A percentile compares a stretch with the other conserved stretches of the same genome.
Evolutionary conservation across 2,888 invertebrate species (phyloP).

Genomic region (Pteria penguin): DNA sequence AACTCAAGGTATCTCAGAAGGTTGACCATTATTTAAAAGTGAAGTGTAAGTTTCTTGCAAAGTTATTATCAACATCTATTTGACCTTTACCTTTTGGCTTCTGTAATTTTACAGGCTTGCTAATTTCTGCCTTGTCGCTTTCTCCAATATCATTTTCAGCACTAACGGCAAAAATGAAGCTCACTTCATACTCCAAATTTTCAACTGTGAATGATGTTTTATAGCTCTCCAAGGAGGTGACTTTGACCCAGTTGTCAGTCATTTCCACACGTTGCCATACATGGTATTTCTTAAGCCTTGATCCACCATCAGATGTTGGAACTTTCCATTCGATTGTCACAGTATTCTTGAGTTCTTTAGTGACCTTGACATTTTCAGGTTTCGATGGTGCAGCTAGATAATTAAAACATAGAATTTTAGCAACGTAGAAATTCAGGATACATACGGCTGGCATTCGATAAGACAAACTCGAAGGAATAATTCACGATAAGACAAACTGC

Average conservation of each 20-base stretch:
- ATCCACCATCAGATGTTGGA: conserved; percentile 77
- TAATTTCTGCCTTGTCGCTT: conserved; percentile 63
- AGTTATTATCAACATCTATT: neutral
- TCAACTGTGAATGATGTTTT: conserved; percentile 57
- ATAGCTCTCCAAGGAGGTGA: conserved; percentile 63
- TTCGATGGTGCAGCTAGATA: conserved; percentile 67
- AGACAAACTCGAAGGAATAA: neutral
- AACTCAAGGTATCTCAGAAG: too few species aligned
- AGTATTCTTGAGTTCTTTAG: conserved; percentile 61
- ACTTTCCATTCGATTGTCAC: conserved; percentile 77
- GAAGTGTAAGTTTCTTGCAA: neutral
- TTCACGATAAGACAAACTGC: too few species aligned
- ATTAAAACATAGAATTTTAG: neutral
- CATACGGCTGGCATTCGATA: neutral
- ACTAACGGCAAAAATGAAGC: conserved; percentile 77
- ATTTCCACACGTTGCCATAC: conserved; percentile 70
- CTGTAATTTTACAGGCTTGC: conserved; percentile 63
- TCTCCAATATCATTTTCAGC: conserved; percentile 79
- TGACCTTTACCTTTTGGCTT: conserved; percentile 71
- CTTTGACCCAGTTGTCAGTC: conserved; percentile 64
- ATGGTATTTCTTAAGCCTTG: conserved; percentile 66
- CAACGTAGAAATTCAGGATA: neutral
- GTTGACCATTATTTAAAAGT: neutral
- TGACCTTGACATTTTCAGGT: conserved; percentile 66
- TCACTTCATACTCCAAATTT: conserved; percentile 69